Percentiles rank a stretch among this genome's conserved stretches.
These are phyloP conservation scores for Hemicordylus capensis DNA, from an alignment of 2,113 vertebrate species.

Conservation along the genomic window DNA sequence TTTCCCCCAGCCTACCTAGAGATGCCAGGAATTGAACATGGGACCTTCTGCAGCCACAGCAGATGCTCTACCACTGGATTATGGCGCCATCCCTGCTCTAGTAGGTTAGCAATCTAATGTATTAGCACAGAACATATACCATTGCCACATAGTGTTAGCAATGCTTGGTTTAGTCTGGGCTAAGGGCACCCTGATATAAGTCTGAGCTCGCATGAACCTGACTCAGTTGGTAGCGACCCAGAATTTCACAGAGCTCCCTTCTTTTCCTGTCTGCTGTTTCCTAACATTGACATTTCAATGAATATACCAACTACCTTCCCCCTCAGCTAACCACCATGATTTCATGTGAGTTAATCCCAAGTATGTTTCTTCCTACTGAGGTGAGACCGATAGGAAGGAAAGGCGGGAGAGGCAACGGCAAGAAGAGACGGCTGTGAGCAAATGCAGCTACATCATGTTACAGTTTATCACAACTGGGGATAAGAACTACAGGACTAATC, in stretches of 20 bases:
- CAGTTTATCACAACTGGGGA: background rate
- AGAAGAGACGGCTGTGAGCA: too few species aligned
- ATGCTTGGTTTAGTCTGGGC: background rate
- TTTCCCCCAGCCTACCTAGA: too few species aligned
- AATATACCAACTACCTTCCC: background rate
- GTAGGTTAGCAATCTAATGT: background rate
- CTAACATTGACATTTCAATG: background rate
- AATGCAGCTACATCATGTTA: background rate
- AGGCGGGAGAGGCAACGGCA: background rate
- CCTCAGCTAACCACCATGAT: background rate
- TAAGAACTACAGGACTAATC: background rate
- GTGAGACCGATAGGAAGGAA: background rate
- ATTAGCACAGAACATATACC: background rate
- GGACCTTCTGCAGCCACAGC: too few species aligned
- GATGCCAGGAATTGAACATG: too few species aligned
- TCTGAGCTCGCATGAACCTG: background rate
- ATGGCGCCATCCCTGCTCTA: too few species aligned
- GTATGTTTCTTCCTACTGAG: background rate
- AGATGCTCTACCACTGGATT: too few species aligned
- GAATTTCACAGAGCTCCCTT: background rate
- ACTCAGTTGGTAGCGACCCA: background rate
- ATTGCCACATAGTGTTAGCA: background rate
- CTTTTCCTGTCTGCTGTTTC: slow-evolving; percentile 1
- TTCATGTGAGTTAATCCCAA: background rate
- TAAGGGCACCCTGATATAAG: background rate